A percentile compares a stretch with the other conserved stretches of the same genome.
Evolutionary conservation across 2,888 invertebrate species (phyloP).

Genomic region (Philopedon plagiatum): DNA sequence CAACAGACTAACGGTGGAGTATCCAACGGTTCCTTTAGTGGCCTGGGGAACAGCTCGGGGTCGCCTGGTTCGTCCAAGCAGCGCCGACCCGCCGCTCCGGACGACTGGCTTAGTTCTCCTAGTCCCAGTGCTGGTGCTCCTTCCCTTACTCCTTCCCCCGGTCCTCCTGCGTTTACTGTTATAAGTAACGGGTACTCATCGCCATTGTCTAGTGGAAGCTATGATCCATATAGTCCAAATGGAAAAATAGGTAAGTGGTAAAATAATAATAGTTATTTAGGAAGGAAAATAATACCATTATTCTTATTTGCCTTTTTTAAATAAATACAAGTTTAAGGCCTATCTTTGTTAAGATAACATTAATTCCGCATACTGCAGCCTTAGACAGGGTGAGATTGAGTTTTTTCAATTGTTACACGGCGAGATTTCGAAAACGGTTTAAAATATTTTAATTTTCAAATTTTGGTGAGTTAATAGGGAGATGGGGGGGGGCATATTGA

Average conservation of each 20-base stretch:
- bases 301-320: too few relatives aligned
- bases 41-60: slow-evolving; percentile 61
- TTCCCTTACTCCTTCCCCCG: slow-evolving; percentile 79
- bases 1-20: slow-evolving; percentile 66
- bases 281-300: too few relatives aligned
- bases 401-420: too few relatives aligned
- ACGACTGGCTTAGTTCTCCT: slow-evolving; percentile 78
- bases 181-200: slow-evolving; percentile 87
- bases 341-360: too few relatives aligned
- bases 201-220: slow-evolving; percentile 89
- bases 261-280: not conserved
- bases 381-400: too few relatives aligned
- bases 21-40: slow-evolving; percentile 57
- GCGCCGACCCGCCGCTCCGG: slow-evolving; percentile 70
- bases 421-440: too few relatives aligned
- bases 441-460: too few relatives aligned
- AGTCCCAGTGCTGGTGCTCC: slow-evolving; percentile 73
- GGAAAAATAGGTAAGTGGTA: slow-evolving; percentile 86
- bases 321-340: too few relatives aligned
- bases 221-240: slow-evolving; percentile 91
- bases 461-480: too few relatives aligned
- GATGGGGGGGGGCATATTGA: too few relatives aligned
- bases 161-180: slow-evolving; percentile 71
- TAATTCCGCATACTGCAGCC: too few relatives aligned
- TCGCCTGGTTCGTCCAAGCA: slow-evolving; percentile 60